phyloP scores from a whole-genome alignment of 2,113 vertebrate species.

The Stegostoma tigrinum region DNA sequence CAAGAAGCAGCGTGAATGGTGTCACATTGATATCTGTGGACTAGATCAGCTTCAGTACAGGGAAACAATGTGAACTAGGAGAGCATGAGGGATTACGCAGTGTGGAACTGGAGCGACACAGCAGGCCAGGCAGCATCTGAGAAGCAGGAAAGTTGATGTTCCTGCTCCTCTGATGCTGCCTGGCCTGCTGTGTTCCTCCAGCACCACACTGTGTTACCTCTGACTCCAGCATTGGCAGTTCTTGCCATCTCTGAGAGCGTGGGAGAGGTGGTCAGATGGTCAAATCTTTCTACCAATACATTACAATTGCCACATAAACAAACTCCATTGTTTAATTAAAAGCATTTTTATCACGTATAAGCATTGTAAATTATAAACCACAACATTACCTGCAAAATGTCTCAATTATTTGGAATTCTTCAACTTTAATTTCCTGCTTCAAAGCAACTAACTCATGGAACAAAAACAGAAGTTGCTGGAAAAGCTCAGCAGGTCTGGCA shows the following conservation, averaged over 20 bases:
- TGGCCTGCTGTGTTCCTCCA: no score
- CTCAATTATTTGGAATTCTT: neutral
- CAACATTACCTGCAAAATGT: neutral
- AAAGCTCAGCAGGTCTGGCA: no score
- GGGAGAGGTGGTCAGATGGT: neutral
- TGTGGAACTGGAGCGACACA: no score
- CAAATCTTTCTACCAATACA: neutral
- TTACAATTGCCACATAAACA: neutral
- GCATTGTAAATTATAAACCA: neutral
- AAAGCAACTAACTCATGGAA: neutral
- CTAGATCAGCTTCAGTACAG: neutral
- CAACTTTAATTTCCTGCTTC: neutral
- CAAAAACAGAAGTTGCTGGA: no score
- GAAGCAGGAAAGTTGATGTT: no score
- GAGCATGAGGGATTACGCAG: neutral
- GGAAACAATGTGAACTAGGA: neutral
- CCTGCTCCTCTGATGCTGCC: no score
- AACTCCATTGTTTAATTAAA: neutral
- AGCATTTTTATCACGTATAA: neutral
- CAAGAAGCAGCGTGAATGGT: neutral
- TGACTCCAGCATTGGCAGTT: no score
- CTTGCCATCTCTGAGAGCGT: no score
- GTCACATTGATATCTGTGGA: neutral
- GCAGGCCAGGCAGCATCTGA: no score
- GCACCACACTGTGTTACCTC: no score